These are phyloP conservation scores for Dipodomys merriami DNA, from an alignment of 2,113 vertebrate genomes.

Conservation along the genomic window DNA sequence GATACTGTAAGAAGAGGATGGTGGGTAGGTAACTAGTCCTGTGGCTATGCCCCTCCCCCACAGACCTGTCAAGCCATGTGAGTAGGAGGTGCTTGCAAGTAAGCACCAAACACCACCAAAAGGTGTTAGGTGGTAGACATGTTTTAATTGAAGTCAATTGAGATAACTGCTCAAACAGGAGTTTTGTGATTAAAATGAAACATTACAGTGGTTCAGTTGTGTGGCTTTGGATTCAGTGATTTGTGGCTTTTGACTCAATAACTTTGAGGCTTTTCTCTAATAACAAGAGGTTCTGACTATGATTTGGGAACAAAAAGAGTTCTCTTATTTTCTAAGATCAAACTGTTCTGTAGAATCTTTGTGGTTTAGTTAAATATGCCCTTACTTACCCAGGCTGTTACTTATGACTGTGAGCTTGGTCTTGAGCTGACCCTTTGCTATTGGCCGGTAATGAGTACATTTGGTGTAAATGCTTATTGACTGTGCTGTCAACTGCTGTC, in stretches of 20 bases:
- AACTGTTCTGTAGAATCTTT: constrained; percentile 68
- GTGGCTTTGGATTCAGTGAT: neutral
- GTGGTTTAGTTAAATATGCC: constrained; percentile 65
- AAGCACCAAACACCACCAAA: no score
- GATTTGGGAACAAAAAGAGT: constrained; percentile 73
- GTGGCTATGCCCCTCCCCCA: neutral
- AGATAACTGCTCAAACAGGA: constrained; percentile 22
- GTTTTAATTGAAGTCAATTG: neutral
- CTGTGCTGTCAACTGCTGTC: constrained; percentile 70
- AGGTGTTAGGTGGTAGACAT: neutral
- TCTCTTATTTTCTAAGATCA: constrained; percentile 74
- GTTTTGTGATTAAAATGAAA: constrained; percentile 28
- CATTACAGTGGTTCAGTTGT: constrained; percentile 46
- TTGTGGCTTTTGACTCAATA: no score
- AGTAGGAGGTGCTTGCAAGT: neutral
- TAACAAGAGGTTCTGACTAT: constrained; percentile 55
- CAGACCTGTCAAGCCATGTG: neutral
- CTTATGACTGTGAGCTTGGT: constrained; percentile 67
- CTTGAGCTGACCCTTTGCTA: constrained; percentile 75
- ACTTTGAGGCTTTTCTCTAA: constrained; percentile 16
- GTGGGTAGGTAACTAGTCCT: neutral
- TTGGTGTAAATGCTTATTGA: constrained; percentile 75
- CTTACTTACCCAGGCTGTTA: constrained; percentile 67
- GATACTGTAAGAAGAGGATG: neutral
- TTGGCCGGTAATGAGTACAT: constrained; percentile 65